Conservation (phyloP, 1,140 invertebrate species). For the Dysdera silvatica region DNA sequence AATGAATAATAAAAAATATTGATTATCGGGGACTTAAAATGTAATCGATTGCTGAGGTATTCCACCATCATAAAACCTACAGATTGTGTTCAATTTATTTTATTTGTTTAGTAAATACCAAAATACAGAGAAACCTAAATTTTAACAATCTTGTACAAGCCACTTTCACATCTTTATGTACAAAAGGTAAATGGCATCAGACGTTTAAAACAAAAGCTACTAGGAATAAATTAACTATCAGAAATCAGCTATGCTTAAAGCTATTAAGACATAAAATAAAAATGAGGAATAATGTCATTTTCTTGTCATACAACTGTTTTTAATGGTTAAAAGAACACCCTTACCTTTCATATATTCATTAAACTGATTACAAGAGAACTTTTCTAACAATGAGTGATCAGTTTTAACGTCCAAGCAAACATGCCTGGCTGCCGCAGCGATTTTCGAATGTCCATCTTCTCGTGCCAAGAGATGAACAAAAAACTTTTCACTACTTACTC, state of each 20-base stretch:
- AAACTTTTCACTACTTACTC: constrained; percentile 15
- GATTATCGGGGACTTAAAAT: neutral
- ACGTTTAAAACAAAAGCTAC: no score
- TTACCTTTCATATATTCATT: constrained; percentile 19
- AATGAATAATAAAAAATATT: neutral
- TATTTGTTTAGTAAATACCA: no score
- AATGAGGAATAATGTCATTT: no score
- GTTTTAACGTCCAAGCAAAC: constrained; percentile 6
- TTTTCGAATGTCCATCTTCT: constrained; percentile 16
- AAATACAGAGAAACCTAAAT: no score
- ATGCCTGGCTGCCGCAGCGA: constrained; percentile 10
- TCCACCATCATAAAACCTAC: neutral
- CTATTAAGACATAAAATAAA: no score
- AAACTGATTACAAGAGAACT: constrained; percentile 15
- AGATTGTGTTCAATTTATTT: no score
- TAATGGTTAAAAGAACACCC: neutral
- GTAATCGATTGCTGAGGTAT: neutral
- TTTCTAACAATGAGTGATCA: constrained; percentile 8
- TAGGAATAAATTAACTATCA: no score
- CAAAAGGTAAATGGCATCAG: no score
- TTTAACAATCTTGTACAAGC: no score
- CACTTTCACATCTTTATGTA: no score
- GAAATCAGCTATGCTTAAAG: no score
- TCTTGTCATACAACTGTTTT: no score
- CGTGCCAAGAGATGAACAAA: constrained; percentile 13